phyloP scores from a whole-genome alignment of 2,113 vertebrate species.

The Amia ocellicauda region DNA sequence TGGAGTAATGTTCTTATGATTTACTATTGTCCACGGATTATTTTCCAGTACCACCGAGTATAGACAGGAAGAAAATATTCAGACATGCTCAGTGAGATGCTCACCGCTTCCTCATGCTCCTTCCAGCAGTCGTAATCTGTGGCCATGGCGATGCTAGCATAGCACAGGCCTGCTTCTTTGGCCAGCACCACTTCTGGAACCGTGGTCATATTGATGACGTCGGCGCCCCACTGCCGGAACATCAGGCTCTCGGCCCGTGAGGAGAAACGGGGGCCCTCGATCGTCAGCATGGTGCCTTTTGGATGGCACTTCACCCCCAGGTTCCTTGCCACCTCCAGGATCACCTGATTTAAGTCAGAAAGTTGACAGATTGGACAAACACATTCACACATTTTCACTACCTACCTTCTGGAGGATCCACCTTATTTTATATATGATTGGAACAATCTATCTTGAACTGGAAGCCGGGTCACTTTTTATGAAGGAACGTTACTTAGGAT shows the following conservation, averaged over 20 bases:
- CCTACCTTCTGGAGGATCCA: no score
- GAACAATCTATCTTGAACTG: no score
- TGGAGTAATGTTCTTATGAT: no score
- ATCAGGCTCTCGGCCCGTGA: constrained; percentile 87
- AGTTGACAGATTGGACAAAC: no score
- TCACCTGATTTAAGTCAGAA: constrained; percentile 79
- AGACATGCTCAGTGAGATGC: constrained; percentile 38
- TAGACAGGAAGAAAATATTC: no score
- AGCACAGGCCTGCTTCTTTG: constrained; percentile 90
- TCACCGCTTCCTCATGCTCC: constrained; percentile 90
- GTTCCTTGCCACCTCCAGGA: constrained; percentile 78
- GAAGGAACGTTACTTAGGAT: no score
- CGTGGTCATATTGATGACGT: constrained; percentile 97
- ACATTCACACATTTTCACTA: no score
- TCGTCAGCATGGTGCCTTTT: constrained; percentile 83
- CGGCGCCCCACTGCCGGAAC: constrained; percentile 90
- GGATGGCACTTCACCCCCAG: constrained; percentile 85
- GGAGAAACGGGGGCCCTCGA: constrained; percentile 94
- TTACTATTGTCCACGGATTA: no score
- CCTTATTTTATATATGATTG: no score
- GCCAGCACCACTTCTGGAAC: constrained; percentile 95
- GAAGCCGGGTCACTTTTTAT: no score
- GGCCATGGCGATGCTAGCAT: constrained; percentile 93
- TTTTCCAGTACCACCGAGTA: no score
- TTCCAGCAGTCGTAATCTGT: constrained; percentile 98